These are phyloP conservation scores for Jaculus jaculus DNA, from an alignment of 2,113 vertebrate genomes.

Conservation along the genomic window DNA sequence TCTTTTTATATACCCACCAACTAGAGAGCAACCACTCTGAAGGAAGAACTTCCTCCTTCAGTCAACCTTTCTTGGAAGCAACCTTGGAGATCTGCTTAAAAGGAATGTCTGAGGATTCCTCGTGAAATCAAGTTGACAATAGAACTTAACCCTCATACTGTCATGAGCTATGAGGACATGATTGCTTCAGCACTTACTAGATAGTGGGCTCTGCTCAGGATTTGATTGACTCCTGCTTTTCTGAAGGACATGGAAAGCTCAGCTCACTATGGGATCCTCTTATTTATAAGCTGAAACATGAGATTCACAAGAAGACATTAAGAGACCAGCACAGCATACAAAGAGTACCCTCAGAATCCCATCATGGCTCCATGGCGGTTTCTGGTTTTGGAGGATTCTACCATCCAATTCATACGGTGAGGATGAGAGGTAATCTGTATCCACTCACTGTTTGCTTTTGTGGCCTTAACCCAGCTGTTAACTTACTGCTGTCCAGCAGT, in stretches of 20 bases:
- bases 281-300: background rate
- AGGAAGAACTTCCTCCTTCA: too few species aligned
- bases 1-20: too few species aligned
- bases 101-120: too few species aligned
- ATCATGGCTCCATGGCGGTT: background rate
- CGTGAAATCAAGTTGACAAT: too few species aligned
- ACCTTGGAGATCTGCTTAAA: too few species aligned
- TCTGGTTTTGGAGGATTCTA: background rate
- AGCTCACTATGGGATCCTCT: background rate
- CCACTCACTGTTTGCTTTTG: background rate
- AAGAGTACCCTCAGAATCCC: background rate
- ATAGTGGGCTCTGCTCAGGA: background rate
- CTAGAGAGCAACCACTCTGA: too few species aligned
- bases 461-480: background rate
- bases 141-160: too few species aligned
- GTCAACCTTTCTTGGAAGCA: too few species aligned
- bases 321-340: background rate
- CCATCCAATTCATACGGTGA: background rate
- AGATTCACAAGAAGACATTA: background rate
- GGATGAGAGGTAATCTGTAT: background rate
- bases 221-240: background rate
- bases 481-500: background rate
- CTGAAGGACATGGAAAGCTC: background rate
- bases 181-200: background rate
- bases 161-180: background rate